Conservation (phyloP, 2,113 vertebrate genomes). For the Lethenteron reissneri region DNA sequence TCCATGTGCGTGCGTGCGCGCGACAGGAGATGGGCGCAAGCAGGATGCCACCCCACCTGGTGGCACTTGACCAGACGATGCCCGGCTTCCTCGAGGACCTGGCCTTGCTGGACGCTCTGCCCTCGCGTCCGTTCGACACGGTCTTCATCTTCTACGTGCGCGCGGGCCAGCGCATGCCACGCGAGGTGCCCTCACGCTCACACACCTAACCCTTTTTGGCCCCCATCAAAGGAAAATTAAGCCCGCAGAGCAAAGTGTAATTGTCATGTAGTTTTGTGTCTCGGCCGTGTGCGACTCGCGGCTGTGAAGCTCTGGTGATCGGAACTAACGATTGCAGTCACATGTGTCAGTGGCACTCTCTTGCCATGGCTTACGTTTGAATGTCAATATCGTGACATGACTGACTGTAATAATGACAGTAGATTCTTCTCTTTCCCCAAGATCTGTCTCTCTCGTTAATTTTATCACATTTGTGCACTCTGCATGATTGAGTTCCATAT, state of each 20-base stretch:
- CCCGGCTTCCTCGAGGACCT: slow-evolving; percentile 84
- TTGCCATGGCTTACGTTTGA: neutral
- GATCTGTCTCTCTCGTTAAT: too few species aligned
- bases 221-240: too few species aligned
- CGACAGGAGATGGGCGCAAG: slow-evolving; percentile 66
- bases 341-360: neutral
- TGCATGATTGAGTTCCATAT: too few species aligned
- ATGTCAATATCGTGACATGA: too few species aligned
- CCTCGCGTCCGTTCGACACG: slow-evolving; percentile 78
- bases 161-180: slow-evolving; percentile 35
- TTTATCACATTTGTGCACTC: too few species aligned
- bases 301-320: too few species aligned
- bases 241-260: slow-evolving; percentile 46
- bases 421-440: too few species aligned
- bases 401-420: too few species aligned
- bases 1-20: too few species aligned
- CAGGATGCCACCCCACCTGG: slow-evolving; percentile 80
- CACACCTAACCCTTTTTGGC: too few species aligned
- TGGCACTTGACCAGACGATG: slow-evolving; percentile 63
- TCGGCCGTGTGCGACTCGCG: too few species aligned
- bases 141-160: slow-evolving; percentile 91
- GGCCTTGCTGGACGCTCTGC: slow-evolving; percentile 67
- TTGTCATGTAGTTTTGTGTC: neutral
- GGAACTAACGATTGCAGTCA: neutral
- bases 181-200: neutral